A percentile compares a stretch with the other conserved stretches of the same genome.
These are phyloP conservation scores for Plotosus lineatus DNA, from an alignment of 2,113 vertebrate genomes.

Conservation along the genomic window DNA sequence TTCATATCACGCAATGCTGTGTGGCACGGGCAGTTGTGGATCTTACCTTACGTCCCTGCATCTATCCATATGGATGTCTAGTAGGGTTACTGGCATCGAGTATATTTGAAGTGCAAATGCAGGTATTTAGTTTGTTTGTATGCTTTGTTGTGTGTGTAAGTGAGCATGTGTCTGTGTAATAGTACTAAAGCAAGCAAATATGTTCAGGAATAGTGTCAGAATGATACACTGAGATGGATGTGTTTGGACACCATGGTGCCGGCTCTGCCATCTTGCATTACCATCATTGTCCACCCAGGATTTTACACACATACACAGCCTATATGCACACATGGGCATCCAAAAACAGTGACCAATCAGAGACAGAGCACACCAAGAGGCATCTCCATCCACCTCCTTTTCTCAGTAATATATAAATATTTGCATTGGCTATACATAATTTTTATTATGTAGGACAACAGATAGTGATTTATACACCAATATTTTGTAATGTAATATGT, in stretches of 20 bases:
- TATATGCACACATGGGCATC: neutral
- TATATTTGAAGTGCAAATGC: slow-evolving; percentile 22
- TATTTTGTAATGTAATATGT: neutral
- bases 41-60: neutral
- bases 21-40: slow-evolving; percentile 31
- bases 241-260: slow-evolving; percentile 84
- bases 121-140: slow-evolving; percentile 2
- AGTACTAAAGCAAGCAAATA: slow-evolving; percentile 59
- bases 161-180: slow-evolving; percentile 28
- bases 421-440: neutral
- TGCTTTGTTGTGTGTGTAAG: slow-evolving; percentile 22
- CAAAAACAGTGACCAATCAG: slow-evolving; percentile 10
- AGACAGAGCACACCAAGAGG: neutral
- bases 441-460: neutral
- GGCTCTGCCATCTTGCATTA: slow-evolving; percentile 82
- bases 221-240: slow-evolving; percentile 81
- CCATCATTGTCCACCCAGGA: slow-evolving; percentile 75
- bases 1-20: slow-evolving; percentile 8
- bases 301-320: slow-evolving; percentile 33
- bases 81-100: neutral
- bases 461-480: neutral
- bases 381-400: slow-evolving; percentile 3
- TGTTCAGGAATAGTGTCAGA: slow-evolving; percentile 69
- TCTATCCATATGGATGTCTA: neutral
- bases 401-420: slow-evolving; percentile 8